Evolutionary conservation across 2,113 vertebrate species (phyloP), one percentile per base, ranked within the genome.

Genomic region (Clarias batrachus): DNA sequence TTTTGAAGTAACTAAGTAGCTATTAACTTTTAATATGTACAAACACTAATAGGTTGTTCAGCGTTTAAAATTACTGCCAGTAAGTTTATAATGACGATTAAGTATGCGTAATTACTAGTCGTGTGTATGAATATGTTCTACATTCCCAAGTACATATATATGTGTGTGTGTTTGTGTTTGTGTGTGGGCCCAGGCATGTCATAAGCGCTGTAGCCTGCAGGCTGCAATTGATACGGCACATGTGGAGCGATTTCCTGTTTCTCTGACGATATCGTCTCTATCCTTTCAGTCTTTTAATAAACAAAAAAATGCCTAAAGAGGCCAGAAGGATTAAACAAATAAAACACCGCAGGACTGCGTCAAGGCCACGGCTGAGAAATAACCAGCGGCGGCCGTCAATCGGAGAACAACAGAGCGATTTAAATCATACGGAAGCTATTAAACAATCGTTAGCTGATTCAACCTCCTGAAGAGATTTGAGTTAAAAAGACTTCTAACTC

Each of bases 171-270:
- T 27, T 65, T 59, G 56, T 33, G 54, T 88, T 52, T 88, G 79
- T 60, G 88, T 93, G 92, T 86, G 91, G 63, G 66, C 57, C 56
- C 6, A 71, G 59, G 52, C 23, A 52, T 74, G 59, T 33, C 21
- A 60, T 54, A 33, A 80, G 16, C 6, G 21, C 78, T 33, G 2
- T 19, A 60, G 54, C 48, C 13, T 56, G 48, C 25, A 77, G 48
- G 54, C 73, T n/a, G 25, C 25, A 54, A 54, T 30, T 30, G 54
- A 27, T 81, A 62, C 11, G 17, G 79, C 30, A 11, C 79, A 41
- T 81, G 59, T 63, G 79, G 79, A 41, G 59, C 10, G 30, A 81
- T 59, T 56, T 71, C 65, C 65, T 9, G 48, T 71, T 66, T 30
- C 63, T 57, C 52, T 12, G 74, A 78, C n/a, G 14, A 27, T 8